Evolutionary conservation across 2,888 invertebrate species (phyloP).

Genomic region (Nebria brevicollis): DNA sequence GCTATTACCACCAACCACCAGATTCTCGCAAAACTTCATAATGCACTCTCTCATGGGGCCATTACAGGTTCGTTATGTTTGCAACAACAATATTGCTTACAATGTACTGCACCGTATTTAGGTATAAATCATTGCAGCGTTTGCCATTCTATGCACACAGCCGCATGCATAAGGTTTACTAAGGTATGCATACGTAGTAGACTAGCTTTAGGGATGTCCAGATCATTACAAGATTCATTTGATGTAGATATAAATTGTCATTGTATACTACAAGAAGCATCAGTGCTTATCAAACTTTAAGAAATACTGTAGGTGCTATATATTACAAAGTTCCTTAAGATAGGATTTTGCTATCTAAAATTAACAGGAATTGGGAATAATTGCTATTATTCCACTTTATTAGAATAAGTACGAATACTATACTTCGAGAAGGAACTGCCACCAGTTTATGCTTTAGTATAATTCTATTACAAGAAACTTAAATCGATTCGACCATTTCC

Average conservation of each 20-base stretch:
- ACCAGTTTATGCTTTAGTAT: too few relatives aligned
- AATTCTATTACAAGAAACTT: too few relatives aligned
- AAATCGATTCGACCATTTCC: too few relatives aligned
- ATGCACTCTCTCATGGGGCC: not conserved
- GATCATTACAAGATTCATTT: slow-evolving; percentile 7
- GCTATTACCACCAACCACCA: too few relatives aligned
- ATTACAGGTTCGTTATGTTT: not conserved
- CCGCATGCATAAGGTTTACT: not conserved
- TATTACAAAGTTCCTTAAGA: too few relatives aligned
- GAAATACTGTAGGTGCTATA: not conserved
- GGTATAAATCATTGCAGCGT: not conserved
- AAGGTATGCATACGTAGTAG: not conserved
- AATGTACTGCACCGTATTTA: not conserved
- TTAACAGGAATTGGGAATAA: too few relatives aligned
- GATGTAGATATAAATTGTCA: not conserved
- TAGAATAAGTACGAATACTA: too few relatives aligned
- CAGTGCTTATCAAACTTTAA: not conserved
- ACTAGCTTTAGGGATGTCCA: not conserved
- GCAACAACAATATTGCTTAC: not conserved
- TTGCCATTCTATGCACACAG: not conserved
- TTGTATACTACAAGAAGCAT: not conserved
- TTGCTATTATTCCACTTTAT: too few relatives aligned
- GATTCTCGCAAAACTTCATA: not conserved
- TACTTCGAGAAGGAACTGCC: too few relatives aligned
- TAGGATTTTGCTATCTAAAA: too few relatives aligned